Base-by-base conservation (phyloP, 2,113 vertebrate species). In the Hystrix brachyura region DNA sequence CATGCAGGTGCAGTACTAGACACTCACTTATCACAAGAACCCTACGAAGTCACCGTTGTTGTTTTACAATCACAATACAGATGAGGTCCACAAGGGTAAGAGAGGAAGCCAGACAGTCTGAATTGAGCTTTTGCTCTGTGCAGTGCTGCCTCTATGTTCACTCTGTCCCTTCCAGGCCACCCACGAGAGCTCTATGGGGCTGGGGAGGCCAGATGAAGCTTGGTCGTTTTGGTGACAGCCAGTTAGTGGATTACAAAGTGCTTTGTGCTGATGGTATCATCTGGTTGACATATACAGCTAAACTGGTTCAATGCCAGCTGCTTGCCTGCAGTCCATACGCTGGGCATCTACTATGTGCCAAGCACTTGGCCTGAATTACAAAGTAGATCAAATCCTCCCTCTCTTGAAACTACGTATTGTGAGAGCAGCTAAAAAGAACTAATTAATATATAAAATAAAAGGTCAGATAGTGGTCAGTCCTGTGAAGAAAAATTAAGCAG, bases 381-480 rank as follows among this genome's bases (percentile, higher is more conserved):
- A 57, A 93, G 74, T 4, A 21, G 81, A 65, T 21, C n/a, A 79
- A 69, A 18, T 23, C 10, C 34, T 72, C 51, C 57, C 55, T 86
- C 32, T 55, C 78, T 27, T 21, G 62, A 57, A 46, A 48, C 81
- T 64, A 3, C n/a, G 0, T 48, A 5, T 59, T 79, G 62, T 5
- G 78, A 27, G 29, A 18, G 69, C 29, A 9, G 85, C 86, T 7
- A 32, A 38, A 64, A 76, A 53, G 18, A 78, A 32, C 51, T 64
- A 69, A 59, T 83, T 83, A n/a, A 29, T 64, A 11, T 43, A 13
- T 10, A 67, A 5, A 72, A 27, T 34, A 15, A 79, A 85, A 94
- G 87, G 43, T 21, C 69, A 62, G 78, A 32, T 34, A 48, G 88
- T 93, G 65, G 29, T 90, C 59, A 97, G 62, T n/a, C 23, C 60